Evolutionary conservation across 2,113 vertebrate species (phyloP), one percentile per base, ranked within the genome.

Genomic region (Zeus faber): DNA sequence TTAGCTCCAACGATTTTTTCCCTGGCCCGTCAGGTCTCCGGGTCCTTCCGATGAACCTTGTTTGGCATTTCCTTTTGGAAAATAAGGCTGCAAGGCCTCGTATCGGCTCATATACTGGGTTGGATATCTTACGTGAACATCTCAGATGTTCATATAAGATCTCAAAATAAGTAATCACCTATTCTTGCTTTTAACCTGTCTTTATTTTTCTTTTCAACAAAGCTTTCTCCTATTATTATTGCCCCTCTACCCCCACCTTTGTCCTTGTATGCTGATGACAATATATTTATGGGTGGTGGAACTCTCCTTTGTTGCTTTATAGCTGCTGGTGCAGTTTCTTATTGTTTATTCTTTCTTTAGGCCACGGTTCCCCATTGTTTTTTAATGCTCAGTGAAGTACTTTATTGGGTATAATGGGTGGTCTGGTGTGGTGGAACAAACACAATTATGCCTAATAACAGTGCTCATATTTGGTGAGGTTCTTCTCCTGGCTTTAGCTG

Each of bases 141-240:
- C 39, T 74, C 41, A n/a, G n/a, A n/a, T n/a, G n/a, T n/a, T n/a
- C n/a, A n/a, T n/a, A n/a, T n/a, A n/a, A n/a, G n/a, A 37, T 72
- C 27, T 47, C 62, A 43, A 58, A 59, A 48, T 37, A 49, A 37
- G 58, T 72, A 72, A 77, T 77, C 77, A 74, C 64, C 72, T 80
- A 61, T 70, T 63, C 53, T 61, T 1, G 11, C 49, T 40, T 57
- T 27, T 11, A 39, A 40, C 29, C 57, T 8, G 59, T 61, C 63
- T 54, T 59, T 40, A 13, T 29, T n/a, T n/a, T n/a, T n/a, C n/a
- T n/a, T n/a, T n/a, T n/a, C n/a, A 43, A 45, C 58, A 55, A 41
- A 67, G 48, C 44, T n/a, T 39, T 25, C 23, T 47, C 10, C 16
- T 11, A 20, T 40, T 10, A 16, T 10, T 26, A 24, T 14, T 8